Base-by-base conservation (phyloP, 35 echinoderm and acorn worm genomes). In the Amphiura filiformis region DNA sequence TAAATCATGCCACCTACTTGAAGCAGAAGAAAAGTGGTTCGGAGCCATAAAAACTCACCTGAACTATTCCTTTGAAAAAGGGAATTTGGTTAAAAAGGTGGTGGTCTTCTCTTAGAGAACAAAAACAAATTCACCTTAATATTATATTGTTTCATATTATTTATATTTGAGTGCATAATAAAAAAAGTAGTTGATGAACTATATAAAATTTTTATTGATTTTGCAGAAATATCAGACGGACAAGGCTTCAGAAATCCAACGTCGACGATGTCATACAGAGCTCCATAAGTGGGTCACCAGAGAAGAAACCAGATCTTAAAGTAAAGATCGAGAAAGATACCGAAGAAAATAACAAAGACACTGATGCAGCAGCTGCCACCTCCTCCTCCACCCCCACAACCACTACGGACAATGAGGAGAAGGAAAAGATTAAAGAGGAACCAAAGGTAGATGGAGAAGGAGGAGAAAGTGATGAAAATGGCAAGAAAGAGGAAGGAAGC, bases 191-290 rank as follows among this genome's bases (percentile, higher is more conserved):
- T n/a, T n/a, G n/a, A n/a, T n/a, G n/a, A n/a, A n/a, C n/a, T n/a
- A n/a, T n/a, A n/a, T n/a, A n/a, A n/a, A n/a, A n/a, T n/a, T n/a
- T n/a, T n/a, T n/a, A n/a, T n/a, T n/a, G n/a, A n/a, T n/a, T n/a
- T n/a, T n/a, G n/a, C 75, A 97, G 95, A 84, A 97, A 91, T 78
- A 76, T 97, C n/a, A 37, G 95, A 9, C 83, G 86, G 78, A 91
- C 95, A 64, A 82, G 95, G 34, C 91, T 94, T 56, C 91, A 93
- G 39, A 84, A 75, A 84, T 87, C 76, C 17, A 88, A 86, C 15
- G 82, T 77, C 32, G 88, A 90, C 0, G 86, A 57, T 31, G 77
- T 18, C 26, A 79, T 36, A 77, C 47, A 37, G 32, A 26, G 37
- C 36, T 79, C 85, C 30, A 61, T n/a, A 1, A 65, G 79, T 75